Base-by-base conservation (phyloP, 1,140 invertebrate genomes). In the Venturia canescens region DNA sequence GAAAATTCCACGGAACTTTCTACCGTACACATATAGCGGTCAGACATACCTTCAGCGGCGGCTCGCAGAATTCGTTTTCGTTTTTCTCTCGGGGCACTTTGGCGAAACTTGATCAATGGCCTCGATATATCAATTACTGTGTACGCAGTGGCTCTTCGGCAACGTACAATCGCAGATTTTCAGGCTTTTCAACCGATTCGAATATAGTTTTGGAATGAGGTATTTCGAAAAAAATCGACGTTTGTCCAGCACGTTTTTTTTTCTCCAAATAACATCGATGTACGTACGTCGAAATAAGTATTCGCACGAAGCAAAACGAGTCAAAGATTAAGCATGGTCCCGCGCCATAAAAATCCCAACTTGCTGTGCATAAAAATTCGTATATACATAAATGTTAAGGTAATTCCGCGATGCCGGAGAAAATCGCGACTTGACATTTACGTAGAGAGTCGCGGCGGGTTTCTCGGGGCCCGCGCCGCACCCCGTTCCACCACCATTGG, bases 351-450 rank as follows among this genome's bases (percentile, higher is more conserved):
- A 63, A 63, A 26, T 63, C 60, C 4, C 23, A 3, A 63, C 50
- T 53, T 53, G 50, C 6, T 53, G 50, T 16, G 16, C n/a, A 44
- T 11, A 44, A 6, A 44, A 44, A 44, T 53, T 7, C 11, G 50
- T 53, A n/a, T 53, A 53, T 53, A 53, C 63, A 81, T 80, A 84
- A 83, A 69, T 71, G 70, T 78, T 63, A 80, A 80, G 69, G 79
- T 83, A 84, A 85, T 85, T 84, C 79, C 72, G 60, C 78, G 80
- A 83, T 79, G 77, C 60, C 60, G 60, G 84, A 85, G 83, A 85
- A 84, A 84, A 85, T 83, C 77, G 83, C 21, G 23, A 80, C 80
- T 66, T 87, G 87, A 87, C 87, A 87, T 89, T 89, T 88, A 80
- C 76, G 76, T 87, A 84, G 88, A 89, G 87, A 88, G 87, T 84